Evolutionary conservation across 1,140 invertebrate species (phyloP).

Genomic region (Diorhabda sublineata): DNA sequence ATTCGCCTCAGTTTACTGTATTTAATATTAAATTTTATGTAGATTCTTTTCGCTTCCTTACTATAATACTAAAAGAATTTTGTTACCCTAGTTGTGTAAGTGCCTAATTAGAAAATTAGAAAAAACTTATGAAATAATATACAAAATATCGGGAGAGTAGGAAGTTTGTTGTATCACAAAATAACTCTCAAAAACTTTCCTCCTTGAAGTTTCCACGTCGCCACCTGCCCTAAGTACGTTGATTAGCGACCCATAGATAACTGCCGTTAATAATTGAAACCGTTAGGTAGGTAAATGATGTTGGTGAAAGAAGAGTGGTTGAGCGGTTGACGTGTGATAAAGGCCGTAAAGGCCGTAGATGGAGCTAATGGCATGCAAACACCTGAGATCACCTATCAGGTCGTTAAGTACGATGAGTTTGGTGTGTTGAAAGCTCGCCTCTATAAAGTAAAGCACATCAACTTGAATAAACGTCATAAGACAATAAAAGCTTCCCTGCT

Average conservation of each 20-base stretch:
- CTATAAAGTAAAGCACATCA: constrained; percentile 39
- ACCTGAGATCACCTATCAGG: constrained; percentile 41
- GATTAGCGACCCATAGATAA: constrained; percentile 12
- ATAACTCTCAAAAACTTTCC: neutral
- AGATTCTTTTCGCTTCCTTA: too few relatives aligned
- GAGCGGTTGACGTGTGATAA: constrained; percentile 9
- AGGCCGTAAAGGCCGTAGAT: constrained; percentile 24
- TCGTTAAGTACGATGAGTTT: constrained; percentile 34
- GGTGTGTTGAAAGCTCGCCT: constrained; percentile 36
- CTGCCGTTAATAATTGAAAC: constrained; percentile 21
- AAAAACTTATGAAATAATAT: too few relatives aligned
- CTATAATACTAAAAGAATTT: too few relatives aligned
- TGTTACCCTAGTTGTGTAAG: too few relatives aligned
- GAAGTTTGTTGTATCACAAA: neutral
- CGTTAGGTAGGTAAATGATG: constrained; percentile 9
- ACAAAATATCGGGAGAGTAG: too few relatives aligned
- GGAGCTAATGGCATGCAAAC: constrained; percentile 42
- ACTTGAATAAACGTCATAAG: constrained; percentile 36
- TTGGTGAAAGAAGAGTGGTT: constrained; percentile 11
- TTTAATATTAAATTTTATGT: too few relatives aligned
- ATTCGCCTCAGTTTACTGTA: too few relatives aligned
- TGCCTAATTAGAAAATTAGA: too few relatives aligned
- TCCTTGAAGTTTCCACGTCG: neutral
- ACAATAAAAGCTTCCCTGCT: constrained; percentile 35
- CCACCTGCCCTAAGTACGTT: neutral